A percentile compares a stretch with the other conserved stretches of the same genome.
These are phyloP conservation scores for Synergus itoensis DNA, from an alignment of 2,888 invertebrate species.

Conservation along the genomic window DNA sequence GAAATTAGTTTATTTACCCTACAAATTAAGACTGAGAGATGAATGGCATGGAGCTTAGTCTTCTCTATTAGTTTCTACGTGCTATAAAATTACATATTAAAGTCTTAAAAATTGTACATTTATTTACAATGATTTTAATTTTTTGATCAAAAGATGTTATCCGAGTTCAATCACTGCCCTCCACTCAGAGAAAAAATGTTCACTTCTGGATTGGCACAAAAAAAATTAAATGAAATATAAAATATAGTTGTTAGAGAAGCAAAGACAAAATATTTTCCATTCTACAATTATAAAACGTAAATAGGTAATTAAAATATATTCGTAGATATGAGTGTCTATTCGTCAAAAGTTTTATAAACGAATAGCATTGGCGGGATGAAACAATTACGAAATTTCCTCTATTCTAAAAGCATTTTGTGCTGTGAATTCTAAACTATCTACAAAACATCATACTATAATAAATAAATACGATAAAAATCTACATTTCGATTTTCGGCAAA, in stretches of 20 bases:
- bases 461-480: not conserved
- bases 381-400: no score
- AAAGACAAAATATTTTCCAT: not conserved
- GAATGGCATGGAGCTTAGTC: not conserved
- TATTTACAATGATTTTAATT: not conserved
- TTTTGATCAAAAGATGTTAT: not conserved
- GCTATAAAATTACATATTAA: not conserved
- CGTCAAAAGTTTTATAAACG: no score
- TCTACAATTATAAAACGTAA: not conserved
- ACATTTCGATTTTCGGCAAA: no score
- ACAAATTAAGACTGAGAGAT: not conserved
- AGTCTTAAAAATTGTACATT: not conserved
- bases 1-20: not conserved
- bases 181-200: not conserved
- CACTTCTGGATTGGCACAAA: not conserved
- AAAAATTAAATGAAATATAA: not conserved
- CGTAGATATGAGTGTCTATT: not conserved
- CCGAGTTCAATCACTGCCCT: not conserved
- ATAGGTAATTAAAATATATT: not conserved
- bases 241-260: no score
- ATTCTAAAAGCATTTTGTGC: not conserved
- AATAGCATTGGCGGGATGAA: no score
- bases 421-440: not conserved
- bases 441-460: not conserved
- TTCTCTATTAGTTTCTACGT: not conserved